A percentile compares a stretch with the other conserved stretches of the same genome.
Conservation (phyloP, 1,140 invertebrate species). For the Orius insidiosus region DNA sequence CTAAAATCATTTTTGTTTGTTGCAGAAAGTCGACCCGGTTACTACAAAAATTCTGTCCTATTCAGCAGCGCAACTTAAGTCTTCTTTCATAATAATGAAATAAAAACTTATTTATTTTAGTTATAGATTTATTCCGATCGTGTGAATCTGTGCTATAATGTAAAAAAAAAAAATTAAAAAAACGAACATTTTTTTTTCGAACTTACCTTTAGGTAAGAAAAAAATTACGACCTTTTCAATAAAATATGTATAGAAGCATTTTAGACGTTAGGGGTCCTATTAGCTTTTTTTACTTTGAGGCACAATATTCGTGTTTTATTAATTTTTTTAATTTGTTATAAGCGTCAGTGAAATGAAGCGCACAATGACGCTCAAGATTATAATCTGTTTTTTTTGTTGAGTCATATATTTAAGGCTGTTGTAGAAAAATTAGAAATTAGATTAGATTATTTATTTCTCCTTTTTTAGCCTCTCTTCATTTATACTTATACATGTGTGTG, state of each 20-base stretch:
- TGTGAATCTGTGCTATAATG: constrained; percentile 1
- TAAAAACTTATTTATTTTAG: constrained; percentile 8
- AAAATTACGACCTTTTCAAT: constrained; percentile 9
- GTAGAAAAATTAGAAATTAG: neutral
- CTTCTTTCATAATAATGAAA: constrained; percentile 7
- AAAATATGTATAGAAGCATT: neutral
- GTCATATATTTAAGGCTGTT: constrained; percentile 14
- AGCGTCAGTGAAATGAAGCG: too few relatives aligned
- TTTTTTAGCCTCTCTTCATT: too few relatives aligned
- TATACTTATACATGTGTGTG: constrained; percentile 1
- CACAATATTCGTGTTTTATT: too few relatives aligned
- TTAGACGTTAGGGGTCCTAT: too few relatives aligned
- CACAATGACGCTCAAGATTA: too few relatives aligned
- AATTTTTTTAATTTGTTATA: too few relatives aligned
- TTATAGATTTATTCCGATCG: constrained; percentile 1
- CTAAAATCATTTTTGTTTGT: constrained; percentile 20
- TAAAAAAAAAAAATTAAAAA: too few relatives aligned
- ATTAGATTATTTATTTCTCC: too few relatives aligned
- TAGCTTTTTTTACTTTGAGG: too few relatives aligned
- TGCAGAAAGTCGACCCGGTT: constrained; percentile 41
- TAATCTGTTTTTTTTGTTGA: constrained; percentile 6
- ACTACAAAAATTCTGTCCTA: constrained; percentile 72
- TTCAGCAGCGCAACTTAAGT: constrained; percentile 64
- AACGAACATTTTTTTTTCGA: constrained; percentile 2
- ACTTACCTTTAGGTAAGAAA: constrained; percentile 8